Evolutionary conservation across 2,797 vertebrate genomes (phyloP).

Genomic region (Acanthurus lineatus): DNA sequence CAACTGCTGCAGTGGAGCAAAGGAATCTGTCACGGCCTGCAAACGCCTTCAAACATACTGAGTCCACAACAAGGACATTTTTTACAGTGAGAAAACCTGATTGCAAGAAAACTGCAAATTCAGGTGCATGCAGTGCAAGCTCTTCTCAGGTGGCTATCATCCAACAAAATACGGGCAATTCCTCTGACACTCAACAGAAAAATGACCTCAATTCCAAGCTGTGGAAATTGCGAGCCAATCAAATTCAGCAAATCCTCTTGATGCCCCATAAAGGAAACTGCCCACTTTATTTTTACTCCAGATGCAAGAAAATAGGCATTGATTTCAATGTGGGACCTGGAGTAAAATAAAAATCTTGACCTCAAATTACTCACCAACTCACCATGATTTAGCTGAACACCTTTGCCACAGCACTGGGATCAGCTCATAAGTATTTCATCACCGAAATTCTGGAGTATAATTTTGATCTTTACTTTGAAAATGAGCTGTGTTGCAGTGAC

Average conservation of each 20-base stretch:
- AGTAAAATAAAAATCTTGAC: constrained; percentile 25
- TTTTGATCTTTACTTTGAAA: constrained; percentile 39
- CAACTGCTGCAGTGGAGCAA: constrained; percentile 6
- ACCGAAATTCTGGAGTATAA: constrained; percentile 55
- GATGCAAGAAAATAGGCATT: constrained; percentile 41
- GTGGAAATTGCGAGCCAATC: constrained; percentile 36
- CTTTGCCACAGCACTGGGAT: constrained; percentile 22
- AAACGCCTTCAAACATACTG: fast-evolving
- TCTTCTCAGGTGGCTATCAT: neutral
- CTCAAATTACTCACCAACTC: constrained; percentile 53
- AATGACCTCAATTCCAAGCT: constrained; percentile 3
- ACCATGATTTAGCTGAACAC: constrained; percentile 35
- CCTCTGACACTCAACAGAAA: neutral
- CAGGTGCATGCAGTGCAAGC: neutral
- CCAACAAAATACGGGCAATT: neutral
- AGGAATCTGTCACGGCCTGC: neutral
- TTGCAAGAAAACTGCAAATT: neutral
- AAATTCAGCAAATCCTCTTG: constrained; percentile 36
- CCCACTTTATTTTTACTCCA: constrained; percentile 42
- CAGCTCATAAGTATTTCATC: constrained; percentile 29
- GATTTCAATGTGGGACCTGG: constrained; percentile 48
- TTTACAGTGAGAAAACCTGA: neutral
- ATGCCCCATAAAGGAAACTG: constrained; percentile 44
- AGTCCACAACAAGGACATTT: neutral
- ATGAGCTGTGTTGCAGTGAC: constrained; percentile 1